Evolutionary conservation across 2,888 invertebrate species (phyloP), one percentile per base, ranked within the genome.

Genomic region (Diloba caeruleocephala): DNA sequence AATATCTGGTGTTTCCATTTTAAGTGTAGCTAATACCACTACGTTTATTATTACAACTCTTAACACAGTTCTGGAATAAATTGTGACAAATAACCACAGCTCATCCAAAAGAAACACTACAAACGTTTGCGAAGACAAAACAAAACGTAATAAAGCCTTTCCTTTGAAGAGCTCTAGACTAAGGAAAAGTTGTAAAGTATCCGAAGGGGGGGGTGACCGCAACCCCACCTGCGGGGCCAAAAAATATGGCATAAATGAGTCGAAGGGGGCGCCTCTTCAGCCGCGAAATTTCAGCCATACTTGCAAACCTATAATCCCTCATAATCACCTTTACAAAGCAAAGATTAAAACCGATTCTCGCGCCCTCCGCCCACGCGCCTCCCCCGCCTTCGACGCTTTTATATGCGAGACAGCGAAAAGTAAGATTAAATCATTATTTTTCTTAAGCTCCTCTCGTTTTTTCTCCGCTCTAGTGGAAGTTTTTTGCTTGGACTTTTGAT

Each of bases 301-400:
- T 94, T 93, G 83, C 92, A 90, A 93, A 94, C 94, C 93, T 92
- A 93, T 94, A 93, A 94, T 94, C 94, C 92, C 82, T 93, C 88
- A 93, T 94, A 94, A 94, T 94, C 94, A 94, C 93, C 93, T 94
- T 94, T 93, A 94, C 93, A 94, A 94, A 94, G 94, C 94, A 94
- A 94, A 94, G 94, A 94, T 94, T 94, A 94, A 93, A 94, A 94
- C 89, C 93, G 92, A 91, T 93, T 92, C 92, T 88, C 76, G 82
- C 89, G 83, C 90, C 87, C 87, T 82, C 56, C 72, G 53, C 58
- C 74, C 71, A 61, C 73, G 82, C 72, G 80, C 81, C 78, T 65
- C 26, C 79, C 74, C 77, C 82, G 72, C 79, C 71, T 66, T 64
- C 76, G 52, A 60, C 84, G 86, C 88, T 87, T 94, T 93, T 92